These are phyloP conservation scores for Andrena fulva DNA, from an alignment of 2,888 invertebrate species.

Conservation along the genomic window DNA sequence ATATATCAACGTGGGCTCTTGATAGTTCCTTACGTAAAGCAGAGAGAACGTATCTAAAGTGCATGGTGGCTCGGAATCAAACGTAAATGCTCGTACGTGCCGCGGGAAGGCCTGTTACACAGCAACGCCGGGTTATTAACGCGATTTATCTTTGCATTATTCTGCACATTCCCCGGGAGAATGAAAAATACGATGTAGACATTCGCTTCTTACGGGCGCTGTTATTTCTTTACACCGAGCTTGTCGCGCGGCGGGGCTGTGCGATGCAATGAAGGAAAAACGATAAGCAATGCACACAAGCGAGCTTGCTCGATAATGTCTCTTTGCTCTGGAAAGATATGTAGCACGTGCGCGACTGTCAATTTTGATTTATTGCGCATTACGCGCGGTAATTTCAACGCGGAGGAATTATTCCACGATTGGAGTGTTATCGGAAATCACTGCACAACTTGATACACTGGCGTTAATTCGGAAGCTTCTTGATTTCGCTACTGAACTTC, in stretches of 20 bases:
- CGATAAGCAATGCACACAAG: constrained; percentile 12
- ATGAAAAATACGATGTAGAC: constrained; percentile 20
- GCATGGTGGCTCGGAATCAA: constrained; percentile 37
- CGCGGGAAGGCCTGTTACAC: constrained; percentile 29
- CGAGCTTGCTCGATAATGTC: neutral
- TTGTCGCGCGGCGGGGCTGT: neutral
- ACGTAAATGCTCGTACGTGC: constrained; percentile 27
- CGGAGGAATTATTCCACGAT: neutral
- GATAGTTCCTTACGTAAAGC: constrained; percentile 52
- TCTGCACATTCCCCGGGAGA: constrained; percentile 3
- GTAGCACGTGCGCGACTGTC: neutral
- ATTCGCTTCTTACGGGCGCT: constrained; percentile 11
- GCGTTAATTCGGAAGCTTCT: too few relatives aligned
- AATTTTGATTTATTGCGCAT: neutral
- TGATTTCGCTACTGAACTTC: too few relatives aligned
- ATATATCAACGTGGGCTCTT: constrained; percentile 53
- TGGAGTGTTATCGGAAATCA: too few relatives aligned
- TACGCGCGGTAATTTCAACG: neutral
- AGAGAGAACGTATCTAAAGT: constrained; percentile 36
- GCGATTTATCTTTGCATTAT: constrained; percentile 56
- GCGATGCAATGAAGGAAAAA: constrained; percentile 12
- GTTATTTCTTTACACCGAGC: constrained; percentile 18
- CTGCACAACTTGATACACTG: too few relatives aligned
- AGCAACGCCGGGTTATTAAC: constrained; percentile 43
- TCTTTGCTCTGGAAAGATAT: neutral